Evolutionary conservation across 2,888 invertebrate genomes (phyloP), one percentile per base, ranked within the genome.

Genomic region (Arctia plantaginis): DNA sequence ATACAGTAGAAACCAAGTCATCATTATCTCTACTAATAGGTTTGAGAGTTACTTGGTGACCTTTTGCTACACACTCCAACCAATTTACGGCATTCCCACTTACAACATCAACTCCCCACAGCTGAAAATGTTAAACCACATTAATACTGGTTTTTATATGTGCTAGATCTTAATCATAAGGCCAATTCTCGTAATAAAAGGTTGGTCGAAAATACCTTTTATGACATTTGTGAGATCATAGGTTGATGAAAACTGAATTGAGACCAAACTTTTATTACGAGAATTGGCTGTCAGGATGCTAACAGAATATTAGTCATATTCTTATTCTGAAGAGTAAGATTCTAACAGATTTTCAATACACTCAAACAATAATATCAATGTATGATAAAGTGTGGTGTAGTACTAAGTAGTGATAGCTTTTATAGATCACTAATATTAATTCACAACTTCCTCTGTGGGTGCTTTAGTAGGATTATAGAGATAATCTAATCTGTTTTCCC

Each of bases 61-160:
- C 96, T 81, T 90, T 94, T 18, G 96, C 96, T 66, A 97, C 93
- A 89, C 95, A 95, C 86, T 97, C 96, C 79, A 97, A 86, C 97
- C 97, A 97, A 83, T 94, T 96, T 7, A 96, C 90, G 73, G 96
- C 97, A 92, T 96, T 96, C 0, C 92, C 92, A 85, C 95, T 95
- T 8, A 91, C 94, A 79, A 96, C 87, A 51, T 96, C 94, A 74
- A 96, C 92, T 84, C 96, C 96, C 95, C 96, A 96, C 69, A 96
- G 76, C 96, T 96, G 87, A 77, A 89, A 89, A 66, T 41, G 4
- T 41, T 12, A 33, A 27, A 1, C 18, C 30, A 30, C 33, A 71
- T 88, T 86, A 85, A 84, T 86, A 72, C 62, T 69, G 23, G 66
- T 51, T 55, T 3, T 23, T 55, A 35, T 35, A 35, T 6, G 6